phyloP scores from a whole-genome alignment of 2,113 vertebrate species.

The Orycteropus afer region DNA sequence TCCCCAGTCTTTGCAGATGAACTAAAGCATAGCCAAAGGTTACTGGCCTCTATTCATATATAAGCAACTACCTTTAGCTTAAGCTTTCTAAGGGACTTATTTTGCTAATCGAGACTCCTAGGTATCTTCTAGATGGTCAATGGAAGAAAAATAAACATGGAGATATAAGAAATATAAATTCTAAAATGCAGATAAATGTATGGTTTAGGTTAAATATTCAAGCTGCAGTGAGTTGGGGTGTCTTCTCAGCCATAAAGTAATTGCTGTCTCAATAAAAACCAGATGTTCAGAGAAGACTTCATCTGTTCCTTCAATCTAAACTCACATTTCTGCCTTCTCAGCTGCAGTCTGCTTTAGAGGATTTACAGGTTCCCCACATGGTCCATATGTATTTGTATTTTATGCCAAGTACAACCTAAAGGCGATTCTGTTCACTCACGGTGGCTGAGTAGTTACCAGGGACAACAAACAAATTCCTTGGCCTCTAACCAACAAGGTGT shows the following conservation, averaged over 20 bases:
- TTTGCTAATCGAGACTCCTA: slow-evolving; percentile 40
- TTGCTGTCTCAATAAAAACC: slow-evolving; percentile 81
- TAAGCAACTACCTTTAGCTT: neutral
- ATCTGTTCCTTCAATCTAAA: slow-evolving; percentile 71
- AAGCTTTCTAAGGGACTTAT: slow-evolving; percentile 8
- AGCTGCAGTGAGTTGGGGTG: slow-evolving; percentile 73
- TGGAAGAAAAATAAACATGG: slow-evolving; percentile 15
- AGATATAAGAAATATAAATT: neutral
- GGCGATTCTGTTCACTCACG: neutral
- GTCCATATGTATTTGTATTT: neutral
- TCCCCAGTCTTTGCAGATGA: slow-evolving; percentile 25
- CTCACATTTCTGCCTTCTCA: slow-evolving; percentile 50
- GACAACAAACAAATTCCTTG: neutral
- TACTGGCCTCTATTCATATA: neutral
- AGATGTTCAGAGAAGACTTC: slow-evolving; percentile 81
- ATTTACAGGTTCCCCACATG: neutral
- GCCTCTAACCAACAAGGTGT: neutral
- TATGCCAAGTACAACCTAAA: neutral
- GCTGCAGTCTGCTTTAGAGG: neutral
- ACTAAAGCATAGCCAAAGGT: slow-evolving; percentile 36
- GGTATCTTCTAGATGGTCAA: slow-evolving; percentile 33
- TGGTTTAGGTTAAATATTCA: slow-evolving; percentile 79
- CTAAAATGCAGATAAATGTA: slow-evolving; percentile 22
- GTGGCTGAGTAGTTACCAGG: neutral
- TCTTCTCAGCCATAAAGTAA: slow-evolving; percentile 75